A percentile compares a stretch with the other conserved stretches of the same genome.
phyloP scores from a whole-genome alignment of 2,888 invertebrate genomes.

The Chaetoderma sp. region DNA sequence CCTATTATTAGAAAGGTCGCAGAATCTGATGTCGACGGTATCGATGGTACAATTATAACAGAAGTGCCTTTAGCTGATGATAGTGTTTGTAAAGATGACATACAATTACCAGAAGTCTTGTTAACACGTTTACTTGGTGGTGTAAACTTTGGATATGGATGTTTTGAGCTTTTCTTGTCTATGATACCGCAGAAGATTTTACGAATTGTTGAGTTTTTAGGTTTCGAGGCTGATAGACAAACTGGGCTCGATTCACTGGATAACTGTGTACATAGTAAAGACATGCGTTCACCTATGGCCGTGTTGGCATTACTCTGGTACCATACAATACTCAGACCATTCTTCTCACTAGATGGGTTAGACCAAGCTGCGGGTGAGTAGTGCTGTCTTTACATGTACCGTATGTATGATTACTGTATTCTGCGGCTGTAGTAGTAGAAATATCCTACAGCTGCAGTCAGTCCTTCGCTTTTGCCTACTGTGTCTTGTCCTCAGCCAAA shows the following conservation, averaged over 20 bases:
- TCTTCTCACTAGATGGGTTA: conserved; percentile 77
- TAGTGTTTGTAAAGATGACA: conserved; percentile 40
- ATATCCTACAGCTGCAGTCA: too few species aligned
- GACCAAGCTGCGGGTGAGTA: conserved; percentile 73
- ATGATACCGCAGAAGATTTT: conserved; percentile 74
- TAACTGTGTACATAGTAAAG: conserved; percentile 75
- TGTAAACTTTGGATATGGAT: conserved; percentile 79
- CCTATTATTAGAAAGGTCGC: conserved; percentile 35
- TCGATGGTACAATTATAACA: conserved; percentile 27
- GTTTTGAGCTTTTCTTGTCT: conserved; percentile 78
- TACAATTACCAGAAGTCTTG: too few species aligned
- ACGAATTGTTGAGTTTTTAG: conserved; percentile 76
- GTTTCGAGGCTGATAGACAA: conserved; percentile 77
- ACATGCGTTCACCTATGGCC: conserved; percentile 79
- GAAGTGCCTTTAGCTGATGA: conserved; percentile 51
- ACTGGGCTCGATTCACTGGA: conserved; percentile 74
- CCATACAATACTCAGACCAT: conserved; percentile 78
- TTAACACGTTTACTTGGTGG: conserved; percentile 77
- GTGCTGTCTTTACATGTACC: too few species aligned
- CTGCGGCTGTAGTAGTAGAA: too few species aligned
- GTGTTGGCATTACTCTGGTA: conserved; percentile 78
- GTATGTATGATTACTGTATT: too few species aligned
- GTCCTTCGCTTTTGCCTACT: too few species aligned
- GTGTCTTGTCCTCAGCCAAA: too few species aligned
- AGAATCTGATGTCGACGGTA: conserved; percentile 29